These are phyloP conservation scores for Entomobrya multifasciata DNA, from an alignment of 2,888 invertebrate species.

Conservation along the genomic window DNA sequence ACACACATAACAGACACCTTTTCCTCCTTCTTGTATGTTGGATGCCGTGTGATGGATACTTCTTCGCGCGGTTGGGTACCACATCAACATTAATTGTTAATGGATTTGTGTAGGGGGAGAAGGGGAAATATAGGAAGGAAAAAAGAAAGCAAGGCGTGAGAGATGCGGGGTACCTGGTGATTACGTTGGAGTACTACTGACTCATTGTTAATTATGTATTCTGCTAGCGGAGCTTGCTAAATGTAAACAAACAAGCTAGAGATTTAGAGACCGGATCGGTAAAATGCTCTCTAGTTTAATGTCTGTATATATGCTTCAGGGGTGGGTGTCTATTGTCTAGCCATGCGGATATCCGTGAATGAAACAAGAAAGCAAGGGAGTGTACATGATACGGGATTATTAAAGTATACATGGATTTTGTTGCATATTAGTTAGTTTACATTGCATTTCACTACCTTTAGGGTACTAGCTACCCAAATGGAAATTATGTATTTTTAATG, in stretches of 20 bases:
- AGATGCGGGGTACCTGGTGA: conserved; percentile 9
- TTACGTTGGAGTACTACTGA: neutral
- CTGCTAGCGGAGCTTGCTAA: conserved; percentile 32
- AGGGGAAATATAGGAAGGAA: neutral
- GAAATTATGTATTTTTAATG: conserved; percentile 48
- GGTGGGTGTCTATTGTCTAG: neutral
- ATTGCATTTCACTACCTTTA: neutral
- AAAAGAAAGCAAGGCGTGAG: conserved; percentile 7
- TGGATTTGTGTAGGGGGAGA: conserved; percentile 30
- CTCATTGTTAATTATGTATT: conserved; percentile 63
- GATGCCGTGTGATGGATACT: conserved; percentile 33
- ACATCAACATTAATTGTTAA: conserved; percentile 41
- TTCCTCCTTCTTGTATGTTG: neutral
- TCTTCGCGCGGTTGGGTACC: conserved; percentile 15
- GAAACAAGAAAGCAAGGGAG: too few species aligned
- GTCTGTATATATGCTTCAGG: too few species aligned
- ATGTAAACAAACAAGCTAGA: conserved; percentile 48
- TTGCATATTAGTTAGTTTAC: neutral
- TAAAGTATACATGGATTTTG: neutral
- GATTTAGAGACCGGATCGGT: too few species aligned
- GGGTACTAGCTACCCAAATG: neutral
- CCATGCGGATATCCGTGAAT: neutral
- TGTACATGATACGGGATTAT: neutral
- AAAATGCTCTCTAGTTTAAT: too few species aligned
- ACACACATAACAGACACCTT: conserved; percentile 11